phyloP scores from a whole-genome alignment of 2,113 vertebrate species.

The Antechinus stuartii region DNA sequence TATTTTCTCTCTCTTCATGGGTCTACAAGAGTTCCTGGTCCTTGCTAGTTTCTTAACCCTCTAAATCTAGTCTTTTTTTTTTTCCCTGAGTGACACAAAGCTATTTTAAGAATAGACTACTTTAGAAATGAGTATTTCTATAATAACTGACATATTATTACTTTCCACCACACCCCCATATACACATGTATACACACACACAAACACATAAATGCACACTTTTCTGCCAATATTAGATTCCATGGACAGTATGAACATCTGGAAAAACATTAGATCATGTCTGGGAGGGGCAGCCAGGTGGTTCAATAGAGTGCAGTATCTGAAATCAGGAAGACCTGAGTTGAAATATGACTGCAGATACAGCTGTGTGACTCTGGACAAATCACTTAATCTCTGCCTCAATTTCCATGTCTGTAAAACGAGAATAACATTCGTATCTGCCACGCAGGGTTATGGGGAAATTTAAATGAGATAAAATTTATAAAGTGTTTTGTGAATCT shows the following conservation, averaged over 20 bases:
- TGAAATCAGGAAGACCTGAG: neutral
- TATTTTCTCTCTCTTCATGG: conserved; percentile 29
- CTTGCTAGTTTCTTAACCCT: conserved; percentile 64
- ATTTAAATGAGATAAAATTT: neutral
- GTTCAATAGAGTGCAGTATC: neutral
- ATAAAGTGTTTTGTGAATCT: neutral
- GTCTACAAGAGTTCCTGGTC: conserved; percentile 59
- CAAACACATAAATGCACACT: neutral
- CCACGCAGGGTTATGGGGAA: neutral
- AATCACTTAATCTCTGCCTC: neutral
- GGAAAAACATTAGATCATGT: conserved; percentile 18
- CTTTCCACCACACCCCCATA: conserved; percentile 64
- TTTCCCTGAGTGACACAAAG: conserved; percentile 62
- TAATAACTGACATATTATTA: neutral
- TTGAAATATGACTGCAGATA: neutral
- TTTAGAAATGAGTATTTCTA: neutral
- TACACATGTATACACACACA: neutral
- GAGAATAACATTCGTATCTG: neutral
- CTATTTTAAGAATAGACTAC: conserved; percentile 72
- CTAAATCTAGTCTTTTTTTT: conserved; percentile 56
- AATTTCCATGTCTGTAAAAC: neutral
- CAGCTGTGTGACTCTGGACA: neutral
- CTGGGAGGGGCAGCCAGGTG: neutral
- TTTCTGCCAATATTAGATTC: conserved; percentile 67
- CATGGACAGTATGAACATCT: conserved; percentile 56